Evolutionary conservation across 1,140 invertebrate species (phyloP), one percentile per base, ranked within the genome.

Genomic region (Drosophila nikananu): DNA sequence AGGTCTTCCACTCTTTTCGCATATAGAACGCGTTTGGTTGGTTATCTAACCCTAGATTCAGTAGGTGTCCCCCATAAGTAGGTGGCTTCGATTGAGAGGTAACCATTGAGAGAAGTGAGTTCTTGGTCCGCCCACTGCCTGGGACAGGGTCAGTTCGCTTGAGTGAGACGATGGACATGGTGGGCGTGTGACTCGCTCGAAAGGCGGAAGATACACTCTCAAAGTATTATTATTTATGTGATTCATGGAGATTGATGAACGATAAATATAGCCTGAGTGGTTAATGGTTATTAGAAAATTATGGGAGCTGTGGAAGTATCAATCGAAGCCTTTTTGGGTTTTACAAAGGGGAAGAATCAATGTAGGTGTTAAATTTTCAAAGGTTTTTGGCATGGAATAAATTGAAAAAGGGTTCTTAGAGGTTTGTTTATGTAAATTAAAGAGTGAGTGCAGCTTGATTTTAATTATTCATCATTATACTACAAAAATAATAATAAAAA

Each of bases 121-220:
- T 74, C 71, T 74, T 73, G 46, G 39, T 52, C 67, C 71, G 71
- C 71, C 71, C 51, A 75, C 70, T 15, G 19, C 2, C 35, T n/a
- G 35, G 25, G 41, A 19, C 42, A 42, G 73, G 72, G 72, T 75
- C 72, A 76, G 35, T 55, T 41, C 70, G 48, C 3, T 27, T 35
- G 49, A 41, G 58, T 49, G 70, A 44, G n/a, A 41, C 37, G 51
- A 10, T 54, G 71, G 72, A 30, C 35, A 37, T 10, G 32, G 72
- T 76, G 71, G 72, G 72, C 37, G 70, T 73, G 67, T 7, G 67
- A 59, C 21, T 59, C 44, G 35, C 70, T 49, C n/a, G 49, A 75
- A 75, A 75, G 74, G 72, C 72, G 74, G 73, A 77, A 77, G 61
- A 77, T 44, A 66, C 44, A 25, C 30, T 60, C 27, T 42, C n/a